Evolutionary conservation across 2,113 vertebrate genomes (phyloP), one percentile per base, ranked within the genome.

Genomic region (Turdus rufiventris): DNA sequence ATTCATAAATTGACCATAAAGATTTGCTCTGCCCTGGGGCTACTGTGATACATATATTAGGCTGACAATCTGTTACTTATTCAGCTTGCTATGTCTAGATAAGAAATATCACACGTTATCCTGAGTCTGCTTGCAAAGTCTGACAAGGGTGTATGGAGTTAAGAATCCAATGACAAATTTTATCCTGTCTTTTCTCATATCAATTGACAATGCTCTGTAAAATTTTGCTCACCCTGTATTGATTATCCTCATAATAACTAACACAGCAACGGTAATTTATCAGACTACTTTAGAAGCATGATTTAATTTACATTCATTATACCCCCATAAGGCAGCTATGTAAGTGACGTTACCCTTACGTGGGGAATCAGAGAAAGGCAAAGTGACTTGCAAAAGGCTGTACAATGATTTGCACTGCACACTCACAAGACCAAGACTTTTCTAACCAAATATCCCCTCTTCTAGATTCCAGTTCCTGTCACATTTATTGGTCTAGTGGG

Each of bases 1-100:
- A 67, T 70, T 95, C 91, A 92, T 77, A 93, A 95, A 92, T 77
- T 94, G 88, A 84, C 92, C 83, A 40, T 88, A 86, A 91, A 91
- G 85, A 86, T 92, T 92, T 92, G 67, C 68, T 94, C 56, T 96
- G 94, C 88, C 94, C 85, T 60, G 60, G 57, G 86, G 94, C 91
- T 42, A 71, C 51, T 70, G 24, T 94, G 95, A 88, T 91, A 88
- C 77, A 83, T 85, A 88, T 80, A 89, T 89, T 94, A 88, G 51
- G 38, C n/a, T 91, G 79, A 93, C 85, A 94, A 83, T 81, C 88
- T 92, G 63, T 66, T 93, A 83, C 84, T 90, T 86, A 84, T 93
- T 94, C 85, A 63, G 63, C 38, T 93, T 93, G 29, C 68, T 80
- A 21, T 66, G 79, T 80, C 63, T 68, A 93, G 91, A 91, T 93